These are phyloP conservation scores for Drosophila aldrichi DNA, from an alignment of 2,888 invertebrate species.

Conservation along the genomic window DNA sequence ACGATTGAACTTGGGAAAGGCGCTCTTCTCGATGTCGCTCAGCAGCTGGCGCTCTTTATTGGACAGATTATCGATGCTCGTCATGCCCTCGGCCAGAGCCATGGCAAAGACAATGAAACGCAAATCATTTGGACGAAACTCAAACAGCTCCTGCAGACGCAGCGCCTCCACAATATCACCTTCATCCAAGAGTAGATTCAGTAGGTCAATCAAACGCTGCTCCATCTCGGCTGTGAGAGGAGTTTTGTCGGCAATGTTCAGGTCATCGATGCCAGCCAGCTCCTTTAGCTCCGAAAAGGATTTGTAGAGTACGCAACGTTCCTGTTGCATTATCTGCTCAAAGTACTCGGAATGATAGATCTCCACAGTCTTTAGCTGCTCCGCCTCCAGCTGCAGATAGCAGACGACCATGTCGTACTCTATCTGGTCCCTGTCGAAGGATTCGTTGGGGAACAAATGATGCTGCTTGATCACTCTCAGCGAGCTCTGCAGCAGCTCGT, in stretches of 20 bases:
- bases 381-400: constrained; percentile 72
- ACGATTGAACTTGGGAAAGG: constrained; percentile 84
- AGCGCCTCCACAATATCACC: constrained; percentile 87
- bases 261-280: constrained; percentile 84
- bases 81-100: constrained; percentile 88
- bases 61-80: constrained; percentile 87
- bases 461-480: constrained; percentile 84
- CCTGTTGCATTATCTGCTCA: constrained; percentile 83
- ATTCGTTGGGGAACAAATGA: constrained; percentile 84
- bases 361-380: constrained; percentile 48
- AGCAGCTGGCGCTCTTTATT: constrained; percentile 88
- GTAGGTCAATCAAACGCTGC: constrained; percentile 83
- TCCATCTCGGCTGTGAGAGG: constrained; percentile 78
- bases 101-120: constrained; percentile 88
- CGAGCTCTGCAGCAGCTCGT: constrained; percentile 85
- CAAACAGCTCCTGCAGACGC: constrained; percentile 86
- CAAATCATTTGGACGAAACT: constrained; percentile 86
- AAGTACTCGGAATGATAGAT: constrained; percentile 85
- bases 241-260: constrained; percentile 77
- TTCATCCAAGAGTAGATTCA: constrained; percentile 86
- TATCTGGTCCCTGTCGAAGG: constrained; percentile 84
- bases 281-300: constrained; percentile 84
- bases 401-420: constrained; percentile 85
- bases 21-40: constrained; percentile 84
- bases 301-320: constrained; percentile 84